Base-by-base conservation (phyloP, 1,140 invertebrate species). In the Nymphalis io region DNA sequence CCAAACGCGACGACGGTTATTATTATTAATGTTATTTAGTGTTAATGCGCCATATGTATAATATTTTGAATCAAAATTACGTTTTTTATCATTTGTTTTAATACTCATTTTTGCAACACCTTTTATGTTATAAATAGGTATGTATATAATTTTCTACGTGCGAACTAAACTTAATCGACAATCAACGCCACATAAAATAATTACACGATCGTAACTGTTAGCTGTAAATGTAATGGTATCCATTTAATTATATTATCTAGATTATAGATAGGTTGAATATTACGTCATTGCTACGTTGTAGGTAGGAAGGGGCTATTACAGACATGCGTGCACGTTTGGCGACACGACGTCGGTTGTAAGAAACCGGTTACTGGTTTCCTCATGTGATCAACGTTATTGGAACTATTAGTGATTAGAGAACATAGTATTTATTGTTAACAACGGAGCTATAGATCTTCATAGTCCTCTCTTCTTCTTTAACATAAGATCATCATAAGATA, bases 291-390 rank as follows among this genome's bases (percentile, higher is more conserved):
- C 51, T 59, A 72, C 68, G 72, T 60, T 68, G 55, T 70, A 79
- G 44, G 44, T 51, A 51, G 46, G 46, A 51, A 51, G 79, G 76
- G 75, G 71, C 71, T 78, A 80, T 83, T 85, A 84, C 84, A 85
- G 78, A 78, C 83, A 79, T 85, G 80, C 80, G 70, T 83, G 71
- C 76, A 74, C 74, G 75, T 70, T 70, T 72, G 79, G 79, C 80
- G 80, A 84, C 82, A 80, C 73, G 59, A 69, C 78, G 76, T 80
- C 81, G 81, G 72, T 77, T 74, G 73, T 66, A 72, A 48, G 21
- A 65, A 84, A 85, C 83, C 84, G 84, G 84, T 84, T 72, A 68
- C 69, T 62, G 57, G 81, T 79, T 87, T 85, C 84, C 84, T 87
- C 75, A 78, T 84, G 77, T 83, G 60, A 84, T 84, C 79, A 66